Conservation (phyloP, 2,888 invertebrate species). For the Phytoseiulus persimilis region DNA sequence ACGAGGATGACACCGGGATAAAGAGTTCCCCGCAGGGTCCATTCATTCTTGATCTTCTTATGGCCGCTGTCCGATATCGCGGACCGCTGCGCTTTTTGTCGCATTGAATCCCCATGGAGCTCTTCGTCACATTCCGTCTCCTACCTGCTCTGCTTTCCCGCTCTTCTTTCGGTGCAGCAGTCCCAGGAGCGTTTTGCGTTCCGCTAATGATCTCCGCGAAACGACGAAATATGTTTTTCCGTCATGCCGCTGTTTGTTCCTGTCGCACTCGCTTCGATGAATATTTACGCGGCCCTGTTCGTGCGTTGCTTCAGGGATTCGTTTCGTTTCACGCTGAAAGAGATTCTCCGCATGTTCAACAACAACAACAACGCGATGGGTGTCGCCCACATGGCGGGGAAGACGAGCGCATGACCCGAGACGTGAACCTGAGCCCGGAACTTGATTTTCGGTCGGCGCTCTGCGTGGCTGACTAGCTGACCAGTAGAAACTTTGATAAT, state of each 20-base stretch:
- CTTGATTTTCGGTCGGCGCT: neutral
- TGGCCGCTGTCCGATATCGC: neutral
- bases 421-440: neutral
- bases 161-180: neutral
- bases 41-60: slow-evolving; percentile 5
- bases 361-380: too few relatives aligned
- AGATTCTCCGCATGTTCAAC: too few relatives aligned
- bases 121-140: neutral
- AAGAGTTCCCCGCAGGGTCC: neutral
- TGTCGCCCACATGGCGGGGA: too few relatives aligned
- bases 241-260: neutral
- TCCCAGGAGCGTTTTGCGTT: neutral
- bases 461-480: neutral
- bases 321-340: too few relatives aligned
- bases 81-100: neutral
- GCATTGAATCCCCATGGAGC: neutral
- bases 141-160: neutral
- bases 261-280: neutral
- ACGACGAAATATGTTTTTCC: neutral
- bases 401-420: too few relatives aligned
- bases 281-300: neutral
- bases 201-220: neutral
- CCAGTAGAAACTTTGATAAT: neutral
- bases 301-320: too few relatives aligned
- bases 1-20: neutral